Base-by-base conservation (phyloP, 1,140 invertebrate genomes). In the Drosophila serrata region DNA sequence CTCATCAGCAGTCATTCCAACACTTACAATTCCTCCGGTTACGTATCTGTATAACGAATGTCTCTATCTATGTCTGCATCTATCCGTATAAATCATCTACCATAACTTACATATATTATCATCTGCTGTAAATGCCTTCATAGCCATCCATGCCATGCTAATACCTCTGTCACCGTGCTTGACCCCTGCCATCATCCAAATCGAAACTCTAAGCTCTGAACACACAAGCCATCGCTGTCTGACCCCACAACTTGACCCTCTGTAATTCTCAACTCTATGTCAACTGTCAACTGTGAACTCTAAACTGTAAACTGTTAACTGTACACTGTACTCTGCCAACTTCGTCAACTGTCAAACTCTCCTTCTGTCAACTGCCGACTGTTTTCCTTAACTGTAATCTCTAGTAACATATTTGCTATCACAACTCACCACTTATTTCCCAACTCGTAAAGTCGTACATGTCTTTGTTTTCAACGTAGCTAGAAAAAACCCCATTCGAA, bases 61-160 rank as follows among this genome's bases (percentile, higher is more conserved):
- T 19, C 42, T 68, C 60, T 19, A 31, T 67, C 64, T 65, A 35
- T 67, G 43, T 67, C 42, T 67, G 61, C 42, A 64, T 35, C 60
- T 37, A 42, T 48, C 31, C 43, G 19, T 65, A 35, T 46, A 15
- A 5, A 8, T 56, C 61, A 65, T 45, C 24, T 6, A 9, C 19
- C 51, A 37, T 37, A 45, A n/a, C 45, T 15, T 22, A 22, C 57
- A 43, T 63, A 31, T 22, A 65, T 22, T 12, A 24, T 64, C 56
- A 61, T 64, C 12, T 33, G 57, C 58, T 63, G 40, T 65, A 65
- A 65, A 65, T 65, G 42, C 40, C 37, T 24, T 56, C 24, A 7
- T 19, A 55, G 6, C 33, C 59, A 27, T 39, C 17, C 19, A 13
- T 58, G 13, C 13, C 39, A 60, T 15, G 27, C 22, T 8, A 53